A percentile compares a stretch with the other conserved stretches of the same genome.
These are phyloP conservation scores for Protonibea diacanthus DNA, from an alignment of 2,797 vertebrate genomes.

Conservation along the genomic window DNA sequence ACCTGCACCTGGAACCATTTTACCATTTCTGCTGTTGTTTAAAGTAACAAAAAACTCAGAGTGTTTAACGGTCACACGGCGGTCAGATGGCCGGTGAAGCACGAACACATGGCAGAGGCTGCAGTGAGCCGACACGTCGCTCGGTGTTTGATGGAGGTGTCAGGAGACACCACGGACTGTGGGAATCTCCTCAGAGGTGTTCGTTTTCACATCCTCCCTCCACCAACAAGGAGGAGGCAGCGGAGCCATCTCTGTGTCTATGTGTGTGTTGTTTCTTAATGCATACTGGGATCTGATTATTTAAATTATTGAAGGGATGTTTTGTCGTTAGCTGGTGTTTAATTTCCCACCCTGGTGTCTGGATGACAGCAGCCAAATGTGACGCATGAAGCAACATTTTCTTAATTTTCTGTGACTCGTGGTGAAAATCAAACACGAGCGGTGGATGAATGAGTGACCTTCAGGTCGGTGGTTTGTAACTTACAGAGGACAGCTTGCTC, in stretches of 20 bases:
- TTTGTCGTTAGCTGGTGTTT: background rate
- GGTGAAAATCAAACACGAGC: too few species aligned
- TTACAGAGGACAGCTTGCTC: constrained; percentile 74
- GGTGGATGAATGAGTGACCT: too few species aligned
- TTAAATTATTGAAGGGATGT: too few species aligned
- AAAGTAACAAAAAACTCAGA: background rate
- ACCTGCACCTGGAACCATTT: too few species aligned
- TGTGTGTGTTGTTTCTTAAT: too few species aligned
- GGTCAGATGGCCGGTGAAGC: background rate
- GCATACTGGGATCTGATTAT: too few species aligned
- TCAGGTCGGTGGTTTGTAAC: constrained; percentile 48
- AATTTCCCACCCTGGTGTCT: background rate
- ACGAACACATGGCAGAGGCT: background rate
- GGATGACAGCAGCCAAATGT: background rate
- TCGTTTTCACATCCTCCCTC: constrained; percentile 37
- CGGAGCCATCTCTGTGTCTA: too few species aligned
- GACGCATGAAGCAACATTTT: too few species aligned
- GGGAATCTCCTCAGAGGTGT: constrained; percentile 68
- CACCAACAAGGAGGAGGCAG: too few species aligned
- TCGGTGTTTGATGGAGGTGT: background rate
- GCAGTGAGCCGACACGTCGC: background rate
- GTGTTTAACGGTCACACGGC: background rate
- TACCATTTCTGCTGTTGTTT: background rate
- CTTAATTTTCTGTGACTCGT: background rate
- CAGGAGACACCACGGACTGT: constrained; percentile 22